These are phyloP conservation scores for Neuroterus valhalla DNA, from an alignment of 1,140 invertebrate species.

Conservation along the genomic window DNA sequence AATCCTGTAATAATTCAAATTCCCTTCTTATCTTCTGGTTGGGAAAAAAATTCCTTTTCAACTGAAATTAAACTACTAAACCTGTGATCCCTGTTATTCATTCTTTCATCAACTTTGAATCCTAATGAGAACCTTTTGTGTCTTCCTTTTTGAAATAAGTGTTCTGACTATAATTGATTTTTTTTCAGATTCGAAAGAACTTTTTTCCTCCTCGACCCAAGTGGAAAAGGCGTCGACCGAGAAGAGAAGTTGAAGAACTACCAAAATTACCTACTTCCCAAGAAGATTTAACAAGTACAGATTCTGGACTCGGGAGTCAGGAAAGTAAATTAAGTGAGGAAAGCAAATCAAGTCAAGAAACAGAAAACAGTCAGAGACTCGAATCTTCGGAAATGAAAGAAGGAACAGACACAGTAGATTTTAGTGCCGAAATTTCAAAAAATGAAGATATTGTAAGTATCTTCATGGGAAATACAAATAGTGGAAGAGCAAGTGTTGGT, in stretches of 20 bases:
- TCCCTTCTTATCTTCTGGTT: too few species aligned
- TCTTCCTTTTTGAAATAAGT: neutral
- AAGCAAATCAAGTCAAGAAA: neutral
- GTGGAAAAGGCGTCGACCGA: conserved; percentile 61
- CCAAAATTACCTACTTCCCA: conserved; percentile 23
- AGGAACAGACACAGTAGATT: too few species aligned
- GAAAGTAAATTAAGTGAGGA: conserved; percentile 42
- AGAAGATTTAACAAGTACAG: conserved; percentile 47
- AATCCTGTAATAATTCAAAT: too few species aligned
- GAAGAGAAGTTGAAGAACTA: conserved; percentile 30
- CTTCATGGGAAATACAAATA: too few species aligned
- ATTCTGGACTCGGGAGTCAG: conserved; percentile 59
- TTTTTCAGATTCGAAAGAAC: conserved; percentile 78
- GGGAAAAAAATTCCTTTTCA: too few species aligned
- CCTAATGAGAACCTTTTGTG: neutral
- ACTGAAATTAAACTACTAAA: too few species aligned
- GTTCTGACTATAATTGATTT: conserved; percentile 18
- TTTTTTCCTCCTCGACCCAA: conserved; percentile 80
- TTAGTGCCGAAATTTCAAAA: too few species aligned
- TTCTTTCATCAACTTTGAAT: too few species aligned
- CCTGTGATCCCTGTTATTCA: too few species aligned
- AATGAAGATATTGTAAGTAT: too few species aligned
- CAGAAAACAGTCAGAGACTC: neutral
- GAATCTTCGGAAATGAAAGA: too few species aligned
- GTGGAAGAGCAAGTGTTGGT: neutral